These are phyloP conservation scores for Apostichopus parvimensis DNA, from an alignment of 35 echinoderm and acorn worm species.

Conservation along the genomic window DNA sequence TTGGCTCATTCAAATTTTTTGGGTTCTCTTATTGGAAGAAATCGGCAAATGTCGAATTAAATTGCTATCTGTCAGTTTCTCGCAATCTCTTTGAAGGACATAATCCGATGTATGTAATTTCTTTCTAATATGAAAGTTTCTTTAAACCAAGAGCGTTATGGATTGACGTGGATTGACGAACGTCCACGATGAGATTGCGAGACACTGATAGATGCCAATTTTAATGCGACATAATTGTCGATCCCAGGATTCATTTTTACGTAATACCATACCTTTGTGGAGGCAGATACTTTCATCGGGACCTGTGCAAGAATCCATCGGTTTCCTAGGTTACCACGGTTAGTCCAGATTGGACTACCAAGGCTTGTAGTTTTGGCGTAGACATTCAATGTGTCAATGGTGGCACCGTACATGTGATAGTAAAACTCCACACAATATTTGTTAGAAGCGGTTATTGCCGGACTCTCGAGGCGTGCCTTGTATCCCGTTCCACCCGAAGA, in stretches of 20 bases:
- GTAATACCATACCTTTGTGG: neutral
- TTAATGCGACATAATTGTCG: neutral
- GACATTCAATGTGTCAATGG: conserved; percentile 74
- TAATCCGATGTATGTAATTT: too few relatives aligned
- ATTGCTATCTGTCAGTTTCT: too few relatives aligned
- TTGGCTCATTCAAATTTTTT: too few relatives aligned
- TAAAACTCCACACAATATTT: conserved; percentile 73
- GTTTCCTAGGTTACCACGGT: conserved; percentile 41
- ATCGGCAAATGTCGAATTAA: too few relatives aligned
- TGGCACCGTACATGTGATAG: conserved; percentile 89
- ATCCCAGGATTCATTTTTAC: neutral
- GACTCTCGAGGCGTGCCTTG: conserved; percentile 45
- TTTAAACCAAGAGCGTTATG: neutral
- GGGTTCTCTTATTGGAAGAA: too few relatives aligned
- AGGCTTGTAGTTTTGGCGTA: conserved; percentile 44
- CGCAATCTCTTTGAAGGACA: too few relatives aligned
- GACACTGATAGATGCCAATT: neutral
- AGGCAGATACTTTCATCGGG: neutral
- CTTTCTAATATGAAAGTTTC: too few relatives aligned
- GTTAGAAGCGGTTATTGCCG: neutral
- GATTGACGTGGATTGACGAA: neutral
- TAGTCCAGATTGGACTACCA: conserved; percentile 36
- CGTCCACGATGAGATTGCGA: neutral
- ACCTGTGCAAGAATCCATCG: conserved; percentile 53
- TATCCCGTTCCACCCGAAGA: neutral